Evolutionary conservation across 2,797 vertebrate genomes (phyloP), one percentile per base, ranked within the genome.

Genomic region (Cephalopachus bancanus): DNA sequence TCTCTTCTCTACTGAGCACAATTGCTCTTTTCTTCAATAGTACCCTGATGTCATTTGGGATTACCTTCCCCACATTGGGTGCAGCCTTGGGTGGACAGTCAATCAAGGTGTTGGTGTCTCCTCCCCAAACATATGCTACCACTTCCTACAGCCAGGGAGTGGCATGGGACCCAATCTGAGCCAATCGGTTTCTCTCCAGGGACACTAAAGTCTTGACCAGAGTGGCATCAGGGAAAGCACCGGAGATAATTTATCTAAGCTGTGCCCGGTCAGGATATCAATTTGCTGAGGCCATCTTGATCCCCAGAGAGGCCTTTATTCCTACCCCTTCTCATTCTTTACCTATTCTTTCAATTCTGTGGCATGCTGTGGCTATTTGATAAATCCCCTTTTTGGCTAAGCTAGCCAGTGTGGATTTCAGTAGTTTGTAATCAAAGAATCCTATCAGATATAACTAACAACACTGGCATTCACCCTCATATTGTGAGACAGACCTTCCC

Each of bases 341-440:
- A 89, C 20, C 44, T 79, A 49, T 60, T 53, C 67, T 88, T 94
- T 93, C 53, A 94, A 30, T 83, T 94, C 44, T 44, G 33, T 55
- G 67, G 28, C 24, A 64, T 8, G n/a, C 24, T 75, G 10, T 28
- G 84, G 22, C 72, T 89, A 71, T 92, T 49, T 2, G 22, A 57
- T 64, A 79, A 95, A 89, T 84, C 80, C 26, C 3, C 22, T 44
- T 69, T 86, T 55, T 64, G 72, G 78, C 83, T 87, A 93, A 67
- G 37, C 24, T 72, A 62, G 16, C 26, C 83, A 69, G 37, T 59
- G n/a, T 90, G 71, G 74, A 62, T 30, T 93, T 81, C 74, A 85
- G 44, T 62, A 62, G 49, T 83, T 92, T 86, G 1, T 79, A 72
- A 69, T 3, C 12, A 64, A 93, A 93, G 24, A 59, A 62, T 95